Percentiles rank a stretch among this genome's conserved stretches.
Evolutionary conservation across 2,797 vertebrate species (phyloP).

Genomic region (Sebastolobus altivelis): DNA sequence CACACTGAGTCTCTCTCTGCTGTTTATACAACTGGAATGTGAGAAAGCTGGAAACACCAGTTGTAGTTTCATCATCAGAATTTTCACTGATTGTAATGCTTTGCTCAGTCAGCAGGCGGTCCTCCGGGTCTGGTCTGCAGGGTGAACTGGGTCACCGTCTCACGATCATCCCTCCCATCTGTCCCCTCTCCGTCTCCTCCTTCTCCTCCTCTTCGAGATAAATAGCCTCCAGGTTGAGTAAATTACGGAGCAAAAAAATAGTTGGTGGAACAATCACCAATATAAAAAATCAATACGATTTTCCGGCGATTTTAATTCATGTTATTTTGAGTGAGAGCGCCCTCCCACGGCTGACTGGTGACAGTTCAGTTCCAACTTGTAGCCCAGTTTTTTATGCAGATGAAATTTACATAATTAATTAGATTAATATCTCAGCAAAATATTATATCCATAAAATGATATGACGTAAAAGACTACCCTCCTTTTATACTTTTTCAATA

Average conservation of each 20-base stretch:
- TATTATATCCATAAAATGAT: too few species aligned
- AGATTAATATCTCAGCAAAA: rapidly evolving
- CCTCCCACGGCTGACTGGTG: slow-evolving; percentile 8
- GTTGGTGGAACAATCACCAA: slow-evolving; percentile 10
- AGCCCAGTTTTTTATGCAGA: too few species aligned
- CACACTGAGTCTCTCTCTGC: not conserved
- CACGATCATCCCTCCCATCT: slow-evolving; percentile 36
- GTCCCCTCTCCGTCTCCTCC: slow-evolving; percentile 1
- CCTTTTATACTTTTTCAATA: too few species aligned
- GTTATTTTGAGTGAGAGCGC: slow-evolving; percentile 21
- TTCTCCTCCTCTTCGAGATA: slow-evolving; percentile 1
- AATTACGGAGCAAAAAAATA: not conserved
- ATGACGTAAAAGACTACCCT: too few species aligned
- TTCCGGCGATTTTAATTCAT: not conserved
- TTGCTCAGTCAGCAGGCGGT: slow-evolving; percentile 21
- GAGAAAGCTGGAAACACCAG: not conserved
- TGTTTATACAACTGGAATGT: not conserved
- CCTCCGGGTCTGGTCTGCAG: slow-evolving; percentile 26
- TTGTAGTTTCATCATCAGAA: not conserved
- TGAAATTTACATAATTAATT: too few species aligned
- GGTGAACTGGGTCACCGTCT: slow-evolving; percentile 63
- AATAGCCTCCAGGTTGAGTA: slow-evolving; percentile 14
- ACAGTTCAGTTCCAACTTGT: too few species aligned
- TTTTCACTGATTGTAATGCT: slow-evolving; percentile 19
- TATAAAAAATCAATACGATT: slow-evolving; percentile 25